Conservation (phyloP, 2,113 vertebrate species). For the Paedocypris sp. region DNA sequence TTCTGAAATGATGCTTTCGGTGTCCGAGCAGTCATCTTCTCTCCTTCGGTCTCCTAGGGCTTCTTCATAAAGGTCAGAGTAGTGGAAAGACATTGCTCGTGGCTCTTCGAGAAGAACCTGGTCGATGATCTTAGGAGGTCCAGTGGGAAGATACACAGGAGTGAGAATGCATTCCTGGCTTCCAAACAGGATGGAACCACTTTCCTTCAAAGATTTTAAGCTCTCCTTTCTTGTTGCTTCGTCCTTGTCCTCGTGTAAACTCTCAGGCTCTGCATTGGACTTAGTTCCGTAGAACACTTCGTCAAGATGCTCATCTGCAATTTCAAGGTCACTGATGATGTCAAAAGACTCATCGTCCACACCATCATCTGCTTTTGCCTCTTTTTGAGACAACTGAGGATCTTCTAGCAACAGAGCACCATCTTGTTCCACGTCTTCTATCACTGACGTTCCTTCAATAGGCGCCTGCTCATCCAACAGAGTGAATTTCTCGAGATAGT, state of each 20-base stretch:
- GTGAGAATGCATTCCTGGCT: slow-evolving; percentile 71
- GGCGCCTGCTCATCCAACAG: slow-evolving; percentile 70
- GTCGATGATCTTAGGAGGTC: slow-evolving; percentile 71
- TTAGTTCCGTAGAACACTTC: slow-evolving; percentile 75
- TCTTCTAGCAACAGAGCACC: slow-evolving; percentile 20
- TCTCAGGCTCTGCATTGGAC: slow-evolving; percentile 33
- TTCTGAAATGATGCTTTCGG: slow-evolving; percentile 70
- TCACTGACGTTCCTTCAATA: slow-evolving; percentile 29
- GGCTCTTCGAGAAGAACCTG: slow-evolving; percentile 78
- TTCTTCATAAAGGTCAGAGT: slow-evolving; percentile 83
- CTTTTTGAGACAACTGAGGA: slow-evolving; percentile 35
- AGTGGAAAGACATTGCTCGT: slow-evolving; percentile 80
- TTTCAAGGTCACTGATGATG: slow-evolving; percentile 67
- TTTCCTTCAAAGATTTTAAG: slow-evolving; percentile 50
- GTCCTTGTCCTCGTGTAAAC: slow-evolving; percentile 30
- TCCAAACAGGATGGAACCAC: slow-evolving; percentile 70
- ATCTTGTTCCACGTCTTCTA: slow-evolving; percentile 27
- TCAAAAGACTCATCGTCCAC: slow-evolving; percentile 38
- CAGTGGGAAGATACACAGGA: slow-evolving; percentile 68
- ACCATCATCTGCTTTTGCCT: slow-evolving; percentile 44
- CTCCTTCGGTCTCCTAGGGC: slow-evolving; percentile 64
- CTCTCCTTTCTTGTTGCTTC: slow-evolving; percentile 42
- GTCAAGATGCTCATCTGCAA: slow-evolving; percentile 69
- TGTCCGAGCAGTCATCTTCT: slow-evolving; percentile 68
- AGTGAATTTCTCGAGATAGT: slow-evolving; percentile 90